Conservation (phyloP, 2,797 vertebrate species). For the Cossypha caffra region DNA sequence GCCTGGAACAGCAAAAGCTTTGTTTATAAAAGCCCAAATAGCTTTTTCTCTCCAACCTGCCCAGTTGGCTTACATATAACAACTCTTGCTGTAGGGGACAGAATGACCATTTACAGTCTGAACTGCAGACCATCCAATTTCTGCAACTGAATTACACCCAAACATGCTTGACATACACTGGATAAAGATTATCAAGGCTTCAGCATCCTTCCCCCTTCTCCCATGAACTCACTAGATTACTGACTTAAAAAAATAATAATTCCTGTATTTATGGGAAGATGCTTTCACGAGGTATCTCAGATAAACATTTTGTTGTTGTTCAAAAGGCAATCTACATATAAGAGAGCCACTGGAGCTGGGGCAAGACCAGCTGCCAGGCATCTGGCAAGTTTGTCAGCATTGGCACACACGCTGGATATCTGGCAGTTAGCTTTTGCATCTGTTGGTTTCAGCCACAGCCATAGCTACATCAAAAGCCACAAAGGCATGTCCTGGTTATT, state of each 20-base stretch:
- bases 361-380: constrained; percentile 63
- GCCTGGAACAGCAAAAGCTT: constrained; percentile 55
- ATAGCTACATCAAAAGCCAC: constrained; percentile 66
- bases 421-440: constrained; percentile 66
- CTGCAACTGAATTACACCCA: background rate
- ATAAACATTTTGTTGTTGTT: constrained; percentile 1
- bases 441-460: constrained; percentile 66
- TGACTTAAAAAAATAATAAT: background rate
- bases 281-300: background rate
- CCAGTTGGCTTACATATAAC: constrained; percentile 33
- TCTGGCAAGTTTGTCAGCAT: constrained; percentile 66
- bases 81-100: constrained; percentile 20
- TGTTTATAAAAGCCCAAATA: constrained; percentile 57
- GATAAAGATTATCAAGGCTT: background rate
- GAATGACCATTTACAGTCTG: constrained; percentile 41
- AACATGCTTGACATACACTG: background rate
- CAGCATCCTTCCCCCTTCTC: background rate
- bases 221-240: background rate
- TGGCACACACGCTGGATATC: constrained; percentile 55
- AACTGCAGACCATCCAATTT: background rate
- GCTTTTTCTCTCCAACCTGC: constrained; percentile 32
- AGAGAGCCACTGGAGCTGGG: constrained; percentile 43
- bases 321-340: constrained; percentile 19
- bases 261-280: constrained; percentile 19
- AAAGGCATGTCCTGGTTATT: constrained; percentile 67